Evolutionary conservation across 2,888 invertebrate genomes (phyloP).

Genomic region (Eupeodes latifasciatus): DNA sequence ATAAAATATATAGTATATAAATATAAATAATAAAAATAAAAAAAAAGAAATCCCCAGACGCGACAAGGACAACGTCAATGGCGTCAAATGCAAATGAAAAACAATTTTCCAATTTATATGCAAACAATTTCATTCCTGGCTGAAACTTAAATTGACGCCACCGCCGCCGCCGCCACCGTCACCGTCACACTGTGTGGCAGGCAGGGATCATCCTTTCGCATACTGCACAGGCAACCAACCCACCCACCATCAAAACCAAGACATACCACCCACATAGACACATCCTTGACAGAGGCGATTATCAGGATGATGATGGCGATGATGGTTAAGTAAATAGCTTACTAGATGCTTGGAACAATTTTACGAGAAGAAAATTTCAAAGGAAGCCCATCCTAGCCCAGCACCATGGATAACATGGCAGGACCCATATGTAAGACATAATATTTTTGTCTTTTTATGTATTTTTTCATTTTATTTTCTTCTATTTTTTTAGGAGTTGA

Average conservation of each 20-base stretch:
- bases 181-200: conserved; percentile 46
- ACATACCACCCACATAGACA: conserved; percentile 40
- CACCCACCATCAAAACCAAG: background rate
- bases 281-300: conserved; percentile 70
- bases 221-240: background rate
- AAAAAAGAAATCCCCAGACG: conserved; percentile 38
- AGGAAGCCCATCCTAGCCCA: conserved; percentile 11
- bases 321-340: conserved; percentile 74
- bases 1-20: conserved; percentile 9
- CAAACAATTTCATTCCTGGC: conserved; percentile 72
- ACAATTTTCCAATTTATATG: conserved; percentile 75
- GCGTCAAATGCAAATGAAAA: conserved; percentile 72
- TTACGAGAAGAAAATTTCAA: conserved; percentile 47
- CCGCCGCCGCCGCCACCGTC: background rate
- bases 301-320: conserved; percentile 71
- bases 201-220: background rate
- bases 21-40: background rate
- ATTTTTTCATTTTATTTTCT: background rate
- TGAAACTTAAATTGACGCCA: conserved; percentile 62
- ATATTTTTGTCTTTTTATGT: conserved; percentile 11
- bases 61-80: conserved; percentile 51
- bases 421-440: conserved; percentile 43
- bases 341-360: conserved; percentile 64
- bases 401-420: conserved; percentile 31
- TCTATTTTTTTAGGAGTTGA: conserved; percentile 20